Evolutionary conservation across 2,797 vertebrate genomes (phyloP).

Genomic region (Neosalanx taihuensis): DNA sequence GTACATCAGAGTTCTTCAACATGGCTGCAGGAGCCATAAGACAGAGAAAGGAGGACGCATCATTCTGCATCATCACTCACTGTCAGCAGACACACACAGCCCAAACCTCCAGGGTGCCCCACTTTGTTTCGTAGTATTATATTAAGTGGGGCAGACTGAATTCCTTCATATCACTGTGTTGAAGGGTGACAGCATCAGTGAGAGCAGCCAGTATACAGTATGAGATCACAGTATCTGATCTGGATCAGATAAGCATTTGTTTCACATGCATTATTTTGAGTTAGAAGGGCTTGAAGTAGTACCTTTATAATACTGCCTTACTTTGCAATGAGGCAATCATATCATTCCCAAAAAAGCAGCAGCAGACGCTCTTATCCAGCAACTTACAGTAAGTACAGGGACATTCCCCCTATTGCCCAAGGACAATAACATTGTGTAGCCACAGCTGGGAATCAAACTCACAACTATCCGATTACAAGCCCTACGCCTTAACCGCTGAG

Average conservation of each 20-base stretch:
- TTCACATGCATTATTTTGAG: neutral
- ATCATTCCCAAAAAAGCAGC: neutral
- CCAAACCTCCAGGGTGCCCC: slow-evolving; percentile 40
- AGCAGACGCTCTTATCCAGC: no score
- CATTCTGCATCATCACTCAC: slow-evolving; percentile 71
- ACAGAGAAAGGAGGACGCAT: slow-evolving; percentile 68
- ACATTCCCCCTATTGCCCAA: no score
- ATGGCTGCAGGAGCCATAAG: slow-evolving; percentile 55
- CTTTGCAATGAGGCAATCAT: neutral
- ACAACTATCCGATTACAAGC: no score
- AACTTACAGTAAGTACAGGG: no score
- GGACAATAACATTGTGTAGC: no score
- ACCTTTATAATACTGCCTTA: slow-evolving; percentile 10
- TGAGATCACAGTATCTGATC: neutral
- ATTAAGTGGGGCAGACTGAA: slow-evolving; percentile 54
- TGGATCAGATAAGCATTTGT: neutral
- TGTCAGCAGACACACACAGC: slow-evolving; percentile 55
- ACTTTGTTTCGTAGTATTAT: slow-evolving; percentile 27
- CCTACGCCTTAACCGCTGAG: no score
- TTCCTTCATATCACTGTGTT: slow-evolving; percentile 41
- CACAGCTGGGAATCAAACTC: no score
- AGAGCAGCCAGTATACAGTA: no score
- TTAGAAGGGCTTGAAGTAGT: neutral
- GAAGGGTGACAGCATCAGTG: neutral
- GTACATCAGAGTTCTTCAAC: slow-evolving; percentile 63